Evolutionary conservation across 2,797 vertebrate species (phyloP), one percentile per base, ranked within the genome.

Genomic region (Megalops cyprinoides): DNA sequence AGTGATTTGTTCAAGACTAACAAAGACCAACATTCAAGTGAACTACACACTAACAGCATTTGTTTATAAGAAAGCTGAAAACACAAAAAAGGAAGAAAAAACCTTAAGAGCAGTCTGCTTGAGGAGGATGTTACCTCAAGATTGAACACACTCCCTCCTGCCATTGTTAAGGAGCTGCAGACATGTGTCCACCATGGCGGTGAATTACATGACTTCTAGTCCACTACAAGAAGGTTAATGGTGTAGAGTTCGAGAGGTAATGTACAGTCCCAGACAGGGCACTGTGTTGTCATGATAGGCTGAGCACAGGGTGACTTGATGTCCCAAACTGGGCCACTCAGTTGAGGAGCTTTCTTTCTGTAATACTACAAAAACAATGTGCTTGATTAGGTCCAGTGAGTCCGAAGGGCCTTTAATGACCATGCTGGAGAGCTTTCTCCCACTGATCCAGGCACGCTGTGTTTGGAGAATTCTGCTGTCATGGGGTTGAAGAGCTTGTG

Each of bases 351-450:
- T 25, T n/a, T 25, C 10, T 49, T 55, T 51, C 34, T 34, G 10
- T 56, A 10, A 44, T 53, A 15, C 46, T 4, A 10, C 15, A 15
- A 75, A 2, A 28, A 76, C 28, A 73, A 10, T 31, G 55, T 76
- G 58, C 18, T 39, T 76, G 74, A 20, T 81, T 62, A 65, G 6
- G 15, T 65, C 6, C 10, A 81, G 23, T 80, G 18, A n/a, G 49
- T 39, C 8, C 9, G 14, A 34, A 53, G 18, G 58, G 20, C 28
- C 14, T 42, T 69, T 23, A 8, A 8, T 20, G 18, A 7, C 39
- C 37, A 69, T 18, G 20, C 18, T n/a, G n/a, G 10, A 18, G 65
- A 18, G 15, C n/a, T 15, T 69, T 12, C 62, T 67, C 8, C 20
- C 12, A 9, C 65, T 18, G 37, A 18, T 69, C 34, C 9, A 14